Conservation (phyloP, 2,888 invertebrate species). For the Drosophila planitibia region DNA sequence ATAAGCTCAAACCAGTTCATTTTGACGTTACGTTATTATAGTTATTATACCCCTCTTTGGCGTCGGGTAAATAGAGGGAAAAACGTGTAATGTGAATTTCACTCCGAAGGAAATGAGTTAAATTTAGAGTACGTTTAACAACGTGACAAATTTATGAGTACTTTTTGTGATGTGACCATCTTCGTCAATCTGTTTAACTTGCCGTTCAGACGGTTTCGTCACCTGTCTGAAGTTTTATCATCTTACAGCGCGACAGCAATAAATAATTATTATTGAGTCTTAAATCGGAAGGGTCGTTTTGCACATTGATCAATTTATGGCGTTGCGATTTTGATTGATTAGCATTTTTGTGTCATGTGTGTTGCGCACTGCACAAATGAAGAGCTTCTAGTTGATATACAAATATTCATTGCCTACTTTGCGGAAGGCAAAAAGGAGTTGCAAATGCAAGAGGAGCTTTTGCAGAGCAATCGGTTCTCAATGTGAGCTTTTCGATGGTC, state of each 20-base stretch:
- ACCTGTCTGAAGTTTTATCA: constrained; percentile 51
- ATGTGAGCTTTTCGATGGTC: constrained; percentile 19
- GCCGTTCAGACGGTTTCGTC: constrained; percentile 18
- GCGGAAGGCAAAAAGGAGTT: constrained; percentile 39
- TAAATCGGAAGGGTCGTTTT: not conserved
- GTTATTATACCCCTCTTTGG: not conserved
- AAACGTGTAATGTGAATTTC: constrained; percentile 30
- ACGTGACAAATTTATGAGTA: constrained; percentile 50
- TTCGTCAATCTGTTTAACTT: constrained; percentile 11
- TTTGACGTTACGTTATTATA: not conserved
- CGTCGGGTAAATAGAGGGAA: constrained; percentile 2
- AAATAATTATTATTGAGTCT: constrained; percentile 47
- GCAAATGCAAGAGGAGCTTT: constrained; percentile 31
- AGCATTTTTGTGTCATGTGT: constrained; percentile 44
- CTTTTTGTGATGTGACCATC: constrained; percentile 12
- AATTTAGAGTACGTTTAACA: constrained; percentile 4
- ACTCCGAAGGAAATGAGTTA: constrained; percentile 4
- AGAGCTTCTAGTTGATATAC: not conserved
- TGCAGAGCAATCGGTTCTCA: not conserved
- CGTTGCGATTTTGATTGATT: constrained; percentile 61
- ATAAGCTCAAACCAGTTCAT: not conserved
- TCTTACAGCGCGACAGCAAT: constrained; percentile 47
- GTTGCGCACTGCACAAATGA: constrained; percentile 50
- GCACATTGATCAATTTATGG: constrained; percentile 55
- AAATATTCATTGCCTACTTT: constrained; percentile 54